phyloP scores from a whole-genome alignment of 64 coral and sea anemone genomes.

The Pocillopora damicornis region DNA sequence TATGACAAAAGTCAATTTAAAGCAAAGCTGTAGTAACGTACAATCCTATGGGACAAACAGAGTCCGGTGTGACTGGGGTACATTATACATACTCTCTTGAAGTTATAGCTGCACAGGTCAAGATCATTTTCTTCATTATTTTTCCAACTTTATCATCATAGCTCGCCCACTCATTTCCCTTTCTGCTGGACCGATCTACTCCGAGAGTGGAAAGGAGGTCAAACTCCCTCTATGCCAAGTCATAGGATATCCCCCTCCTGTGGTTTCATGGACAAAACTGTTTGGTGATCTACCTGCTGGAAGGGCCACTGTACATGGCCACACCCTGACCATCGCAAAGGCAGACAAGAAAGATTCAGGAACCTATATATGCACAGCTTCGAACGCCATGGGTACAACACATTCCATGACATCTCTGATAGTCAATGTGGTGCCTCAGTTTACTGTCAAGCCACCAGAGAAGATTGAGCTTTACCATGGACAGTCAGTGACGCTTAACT shows the following conservation, averaged over 20 bases:
- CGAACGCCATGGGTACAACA: constrained; percentile 40
- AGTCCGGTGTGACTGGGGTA: no score
- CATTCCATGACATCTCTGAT: constrained; percentile 44
- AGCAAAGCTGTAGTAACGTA: no score
- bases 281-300: constrained; percentile 49
- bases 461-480: constrained; percentile 55
- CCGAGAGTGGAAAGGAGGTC: constrained; percentile 54
- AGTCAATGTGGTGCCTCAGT: constrained; percentile 51
- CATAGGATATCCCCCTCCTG: constrained; percentile 61
- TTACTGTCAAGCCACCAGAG: constrained; percentile 57
- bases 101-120: no score
- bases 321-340: constrained; percentile 51
- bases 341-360: constrained; percentile 46
- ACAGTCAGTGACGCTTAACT: constrained; percentile 50
- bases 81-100: no score
- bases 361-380: constrained; percentile 61
- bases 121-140: no score
- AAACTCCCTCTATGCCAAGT: constrained; percentile 59
- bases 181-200: constrained; percentile 22
- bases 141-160: not conserved
- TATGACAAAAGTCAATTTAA: no score
- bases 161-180: constrained; percentile 54
- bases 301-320: constrained; percentile 27
- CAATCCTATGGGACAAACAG: no score
- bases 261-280: constrained; percentile 65